These are phyloP conservation scores for Holothuria glaberrima DNA, from an alignment of 35 echinoderm and acorn worm genomes.

Conservation along the genomic window DNA sequence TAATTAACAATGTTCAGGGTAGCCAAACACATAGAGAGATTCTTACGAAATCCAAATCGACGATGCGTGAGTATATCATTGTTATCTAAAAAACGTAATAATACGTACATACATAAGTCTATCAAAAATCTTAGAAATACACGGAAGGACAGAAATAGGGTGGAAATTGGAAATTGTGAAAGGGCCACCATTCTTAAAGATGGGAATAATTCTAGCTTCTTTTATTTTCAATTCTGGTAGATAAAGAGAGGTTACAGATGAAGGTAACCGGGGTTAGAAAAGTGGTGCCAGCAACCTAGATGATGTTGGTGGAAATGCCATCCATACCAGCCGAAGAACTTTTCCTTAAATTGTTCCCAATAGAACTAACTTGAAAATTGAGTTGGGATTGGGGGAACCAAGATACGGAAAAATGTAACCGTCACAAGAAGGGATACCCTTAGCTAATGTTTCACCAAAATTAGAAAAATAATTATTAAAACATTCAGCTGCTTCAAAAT, in stretches of 20 bases:
- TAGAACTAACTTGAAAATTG: neutral
- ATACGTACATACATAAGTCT: neutral
- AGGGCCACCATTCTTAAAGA: neutral
- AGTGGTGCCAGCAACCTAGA: neutral
- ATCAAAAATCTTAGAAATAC: neutral
- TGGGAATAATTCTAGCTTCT: neutral
- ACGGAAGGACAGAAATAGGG: too few species aligned
- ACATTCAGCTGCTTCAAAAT: neutral
- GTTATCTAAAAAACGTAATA: neutral
- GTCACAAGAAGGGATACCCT: neutral
- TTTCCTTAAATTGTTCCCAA: neutral
- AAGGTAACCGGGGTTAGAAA: too few species aligned
- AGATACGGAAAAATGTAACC: neutral
- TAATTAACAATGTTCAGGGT: neutral
- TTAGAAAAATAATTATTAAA: slow-evolving; percentile 4
- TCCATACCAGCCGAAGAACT: neutral
- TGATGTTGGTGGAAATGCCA: neutral
- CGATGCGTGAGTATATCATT: neutral
- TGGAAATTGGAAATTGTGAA: too few species aligned
- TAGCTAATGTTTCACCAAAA: neutral
- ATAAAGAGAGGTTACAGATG: too few species aligned
- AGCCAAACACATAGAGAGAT: neutral
- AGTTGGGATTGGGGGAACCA: neutral
- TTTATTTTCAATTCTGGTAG: neutral
- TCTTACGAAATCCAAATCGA: slow-evolving; percentile 13